These are phyloP conservation scores for Chorisops tibialis DNA, from an alignment of 2,888 invertebrate genomes.

Conservation along the genomic window DNA sequence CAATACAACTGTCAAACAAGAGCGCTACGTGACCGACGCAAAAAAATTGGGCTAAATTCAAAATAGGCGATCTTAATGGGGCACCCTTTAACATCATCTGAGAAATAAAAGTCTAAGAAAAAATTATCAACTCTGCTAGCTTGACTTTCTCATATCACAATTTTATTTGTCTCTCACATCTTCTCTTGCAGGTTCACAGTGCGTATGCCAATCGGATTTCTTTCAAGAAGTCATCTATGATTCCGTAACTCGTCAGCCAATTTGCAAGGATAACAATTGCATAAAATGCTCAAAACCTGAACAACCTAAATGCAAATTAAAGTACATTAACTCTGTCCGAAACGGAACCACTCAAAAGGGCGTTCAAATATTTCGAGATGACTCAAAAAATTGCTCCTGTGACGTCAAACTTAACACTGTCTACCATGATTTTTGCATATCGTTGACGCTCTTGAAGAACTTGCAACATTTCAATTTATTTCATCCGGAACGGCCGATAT, in stretches of 20 bases:
- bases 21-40: no score
- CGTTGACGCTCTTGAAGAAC: constrained; percentile 42
- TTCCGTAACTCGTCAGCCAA: constrained; percentile 40
- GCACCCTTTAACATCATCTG: no score
- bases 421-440: constrained; percentile 46
- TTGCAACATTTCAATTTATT: constrained; percentile 45
- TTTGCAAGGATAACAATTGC: constrained; percentile 35
- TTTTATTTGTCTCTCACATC: no score
- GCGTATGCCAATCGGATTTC: constrained; percentile 49
- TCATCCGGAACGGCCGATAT: constrained; percentile 37
- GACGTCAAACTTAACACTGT: constrained; percentile 43
- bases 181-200: constrained; percentile 49
- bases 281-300: constrained; percentile 9
- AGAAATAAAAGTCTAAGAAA: no score
- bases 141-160: no score
- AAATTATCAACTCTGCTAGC: no score
- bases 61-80: no score
- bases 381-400: constrained; percentile 38
- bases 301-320: constrained; percentile 38
- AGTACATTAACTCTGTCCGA: constrained; percentile 38
- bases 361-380: constrained; percentile 32
- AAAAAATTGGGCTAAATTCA: no score
- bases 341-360: constrained; percentile 31
- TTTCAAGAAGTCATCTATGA: constrained; percentile 41
- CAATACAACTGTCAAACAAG: no score